A percentile compares a stretch with the other conserved stretches of the same genome.
Evolutionary conservation across 2,113 vertebrate genomes (phyloP).

Genomic region (Gavia stellata): DNA sequence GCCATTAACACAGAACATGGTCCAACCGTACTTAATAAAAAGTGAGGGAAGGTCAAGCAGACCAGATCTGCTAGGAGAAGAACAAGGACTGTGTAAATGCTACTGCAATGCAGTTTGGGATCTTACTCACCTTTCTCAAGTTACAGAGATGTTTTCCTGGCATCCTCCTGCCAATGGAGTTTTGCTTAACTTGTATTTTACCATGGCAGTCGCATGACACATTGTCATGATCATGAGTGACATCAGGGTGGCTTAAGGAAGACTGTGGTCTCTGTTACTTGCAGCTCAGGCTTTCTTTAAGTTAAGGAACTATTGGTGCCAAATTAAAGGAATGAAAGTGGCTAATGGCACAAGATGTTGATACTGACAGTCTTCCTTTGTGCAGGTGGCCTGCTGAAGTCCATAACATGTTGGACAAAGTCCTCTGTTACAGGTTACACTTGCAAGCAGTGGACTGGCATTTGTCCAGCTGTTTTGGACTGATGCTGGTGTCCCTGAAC

Average conservation of each 20-base stretch:
- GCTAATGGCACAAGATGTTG: neutral
- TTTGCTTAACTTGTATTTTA: neutral
- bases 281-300: neutral
- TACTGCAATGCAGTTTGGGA: neutral
- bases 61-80: neutral
- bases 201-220: neutral
- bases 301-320: neutral
- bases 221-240: neutral
- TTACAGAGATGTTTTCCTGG: neutral
- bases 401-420: fast-evolving
- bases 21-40: neutral
- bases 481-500: neutral
- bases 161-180: neutral
- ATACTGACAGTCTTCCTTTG: neutral
- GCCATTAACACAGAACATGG: neutral
- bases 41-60: neutral
- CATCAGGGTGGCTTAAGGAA: neutral
- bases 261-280: neutral
- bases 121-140: neutral
- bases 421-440: neutral
- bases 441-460: neutral
- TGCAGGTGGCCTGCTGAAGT: neutral
- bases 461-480: neutral
- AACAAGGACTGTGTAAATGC: neutral
- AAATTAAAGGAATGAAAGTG: neutral